These are phyloP conservation scores for Neotoxoptera formosana DNA, from an alignment of 1,140 invertebrate genomes.

Conservation along the genomic window DNA sequence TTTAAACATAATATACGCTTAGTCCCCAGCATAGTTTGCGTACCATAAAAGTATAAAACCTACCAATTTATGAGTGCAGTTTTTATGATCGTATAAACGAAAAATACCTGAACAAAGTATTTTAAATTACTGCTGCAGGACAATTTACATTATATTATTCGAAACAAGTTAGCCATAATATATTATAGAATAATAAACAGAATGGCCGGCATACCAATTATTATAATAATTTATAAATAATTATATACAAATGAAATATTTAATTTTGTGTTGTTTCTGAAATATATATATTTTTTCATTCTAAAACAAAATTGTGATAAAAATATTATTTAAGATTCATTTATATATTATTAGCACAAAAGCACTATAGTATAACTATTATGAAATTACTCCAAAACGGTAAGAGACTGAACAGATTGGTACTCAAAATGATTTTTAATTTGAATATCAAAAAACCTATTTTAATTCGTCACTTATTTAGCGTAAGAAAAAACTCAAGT, in stretches of 20 bases:
- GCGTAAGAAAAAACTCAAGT: not conserved
- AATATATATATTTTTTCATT: not conserved
- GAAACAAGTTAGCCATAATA: not conserved
- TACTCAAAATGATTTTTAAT: not conserved
- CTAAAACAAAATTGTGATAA: not conserved
- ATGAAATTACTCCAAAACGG: not conserved
- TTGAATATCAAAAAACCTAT: not conserved
- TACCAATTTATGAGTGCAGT: not conserved
- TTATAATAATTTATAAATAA: not conserved
- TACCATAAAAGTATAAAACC: not conserved
- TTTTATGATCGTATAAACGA: not conserved
- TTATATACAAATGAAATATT: not conserved
- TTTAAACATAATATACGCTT: not conserved
- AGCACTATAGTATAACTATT: not conserved
- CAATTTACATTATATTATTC: not conserved
- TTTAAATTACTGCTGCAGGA: not conserved
- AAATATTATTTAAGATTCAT: no score
- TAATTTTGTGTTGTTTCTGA: not conserved
- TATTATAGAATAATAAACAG: not conserved
- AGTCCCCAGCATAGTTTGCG: not conserved
- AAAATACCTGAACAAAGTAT: not conserved
- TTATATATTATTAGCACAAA: no score
- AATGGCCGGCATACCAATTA: not conserved
- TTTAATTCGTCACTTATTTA: no score
- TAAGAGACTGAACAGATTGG: not conserved